These are phyloP conservation scores for Corythoichthys haematopterus DNA, from an alignment of 2,113 vertebrate genomes.

Conservation along the genomic window DNA sequence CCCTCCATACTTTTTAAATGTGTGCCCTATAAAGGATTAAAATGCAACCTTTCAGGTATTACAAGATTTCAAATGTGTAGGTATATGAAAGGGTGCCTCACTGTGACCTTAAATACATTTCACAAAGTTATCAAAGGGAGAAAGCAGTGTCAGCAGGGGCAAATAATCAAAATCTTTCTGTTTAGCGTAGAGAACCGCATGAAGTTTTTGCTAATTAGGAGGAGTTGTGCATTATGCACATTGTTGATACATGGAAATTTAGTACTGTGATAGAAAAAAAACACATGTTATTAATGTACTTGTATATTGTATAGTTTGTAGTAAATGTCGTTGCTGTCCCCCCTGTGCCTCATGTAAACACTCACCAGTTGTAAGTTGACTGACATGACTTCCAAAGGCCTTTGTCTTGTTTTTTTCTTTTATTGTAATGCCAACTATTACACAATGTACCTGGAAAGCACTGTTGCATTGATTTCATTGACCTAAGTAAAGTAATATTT, in stretches of 20 bases:
- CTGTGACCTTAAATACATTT: no score
- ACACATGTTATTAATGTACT: not conserved
- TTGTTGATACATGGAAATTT: not conserved
- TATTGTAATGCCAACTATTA: slow-evolving; percentile 49
- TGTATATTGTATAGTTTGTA: not conserved
- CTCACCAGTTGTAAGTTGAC: not conserved
- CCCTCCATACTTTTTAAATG: no score
- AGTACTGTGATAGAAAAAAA: not conserved
- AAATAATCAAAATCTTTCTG: not conserved
- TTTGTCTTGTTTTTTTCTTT: slow-evolving; percentile 18
- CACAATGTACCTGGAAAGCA: slow-evolving; percentile 39
- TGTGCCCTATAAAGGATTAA: no score
- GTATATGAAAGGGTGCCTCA: no score
- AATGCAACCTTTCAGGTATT: slow-evolving; percentile 7
- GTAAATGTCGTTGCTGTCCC: not conserved
- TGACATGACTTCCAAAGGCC: slow-evolving; percentile 15
- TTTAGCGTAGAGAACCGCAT: not conserved
- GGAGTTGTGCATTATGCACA: no score
- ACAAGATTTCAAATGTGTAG: not conserved
- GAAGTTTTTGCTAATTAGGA: not conserved
- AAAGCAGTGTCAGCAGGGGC: not conserved
- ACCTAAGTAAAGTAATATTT: slow-evolving; percentile 14
- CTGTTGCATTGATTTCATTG: slow-evolving; percentile 41
- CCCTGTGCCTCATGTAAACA: slow-evolving; percentile 24
- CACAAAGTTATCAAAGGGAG: not conserved